Conservation (phyloP, 2,113 vertebrate species). For the Crotalus horridus region DNA sequence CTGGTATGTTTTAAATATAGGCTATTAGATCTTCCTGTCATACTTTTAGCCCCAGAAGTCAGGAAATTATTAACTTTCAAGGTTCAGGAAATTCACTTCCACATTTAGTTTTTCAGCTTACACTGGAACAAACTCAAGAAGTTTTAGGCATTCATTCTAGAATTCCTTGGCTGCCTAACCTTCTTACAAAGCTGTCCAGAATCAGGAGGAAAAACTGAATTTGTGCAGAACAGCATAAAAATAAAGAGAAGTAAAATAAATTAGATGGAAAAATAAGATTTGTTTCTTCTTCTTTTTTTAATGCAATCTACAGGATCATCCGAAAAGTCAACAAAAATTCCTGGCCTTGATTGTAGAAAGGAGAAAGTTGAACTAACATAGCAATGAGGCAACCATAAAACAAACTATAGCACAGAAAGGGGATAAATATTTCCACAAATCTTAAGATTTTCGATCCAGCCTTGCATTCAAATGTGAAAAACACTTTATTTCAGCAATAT, state of each 20-base stretch:
- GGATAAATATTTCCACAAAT: neutral
- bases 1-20: conserved; percentile 16
- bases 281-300: neutral
- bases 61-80: conserved; percentile 59
- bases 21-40: conserved; percentile 38
- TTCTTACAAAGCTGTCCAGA: neutral
- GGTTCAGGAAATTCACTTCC: conserved; percentile 52
- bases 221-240: neutral
- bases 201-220: neutral
- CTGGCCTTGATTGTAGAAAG: neutral
- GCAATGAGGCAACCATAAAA: neutral
- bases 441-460: neutral
- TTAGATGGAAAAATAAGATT: neutral
- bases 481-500: neutral
- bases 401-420: neutral
- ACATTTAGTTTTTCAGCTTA: conserved; percentile 43
- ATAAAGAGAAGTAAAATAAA: neutral
- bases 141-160: conserved; percentile 10
- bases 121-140: neutral
- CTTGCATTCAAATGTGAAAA: neutral
- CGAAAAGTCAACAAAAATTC: neutral
- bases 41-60: conserved; percentile 28
- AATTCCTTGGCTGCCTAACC: neutral
- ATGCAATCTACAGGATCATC: neutral
- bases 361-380: neutral